Conservation (phyloP, 2,888 invertebrate species). For the Oeneis ivallda region DNA sequence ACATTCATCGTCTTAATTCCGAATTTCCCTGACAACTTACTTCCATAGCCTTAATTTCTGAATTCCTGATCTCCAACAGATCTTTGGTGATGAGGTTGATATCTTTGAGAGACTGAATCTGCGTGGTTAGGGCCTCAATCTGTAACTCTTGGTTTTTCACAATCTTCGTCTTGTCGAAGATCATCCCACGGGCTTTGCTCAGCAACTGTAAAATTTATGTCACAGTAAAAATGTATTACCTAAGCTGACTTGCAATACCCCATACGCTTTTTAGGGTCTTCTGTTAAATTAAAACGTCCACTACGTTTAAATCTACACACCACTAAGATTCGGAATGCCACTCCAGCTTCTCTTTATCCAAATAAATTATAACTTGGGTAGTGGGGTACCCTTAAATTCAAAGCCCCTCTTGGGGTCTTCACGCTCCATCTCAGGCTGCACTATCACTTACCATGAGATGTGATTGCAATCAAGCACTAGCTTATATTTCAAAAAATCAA, state of each 20-base stretch:
- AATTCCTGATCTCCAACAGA: constrained; percentile 88
- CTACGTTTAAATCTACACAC: no score
- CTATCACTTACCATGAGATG: no score
- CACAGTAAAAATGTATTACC: not conserved
- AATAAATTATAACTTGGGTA: no score
- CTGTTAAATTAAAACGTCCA: no score
- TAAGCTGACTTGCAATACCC: not conserved
- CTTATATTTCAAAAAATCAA: no score
- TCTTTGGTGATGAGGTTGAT: constrained; percentile 92
- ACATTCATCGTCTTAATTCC: not conserved
- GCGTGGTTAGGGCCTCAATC: constrained; percentile 86
- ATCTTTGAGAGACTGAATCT: constrained; percentile 89
- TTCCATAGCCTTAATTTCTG: constrained; percentile 89
- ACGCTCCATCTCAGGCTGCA: no score
- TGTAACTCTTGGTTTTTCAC: constrained; percentile 90
- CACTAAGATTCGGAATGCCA: no score
- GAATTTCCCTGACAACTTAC: constrained; percentile 48
- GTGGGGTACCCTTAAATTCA: no score
- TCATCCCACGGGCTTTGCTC: constrained; percentile 85
- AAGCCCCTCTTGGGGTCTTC: no score
- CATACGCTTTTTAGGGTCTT: no score
- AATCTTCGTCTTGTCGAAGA: constrained; percentile 88
- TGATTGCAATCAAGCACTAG: no score
- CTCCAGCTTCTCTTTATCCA: no score
- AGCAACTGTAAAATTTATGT: constrained; percentile 48